These are phyloP conservation scores for Acleris sparsana DNA, from an alignment of 2,888 invertebrate species.

Conservation along the genomic window DNA sequence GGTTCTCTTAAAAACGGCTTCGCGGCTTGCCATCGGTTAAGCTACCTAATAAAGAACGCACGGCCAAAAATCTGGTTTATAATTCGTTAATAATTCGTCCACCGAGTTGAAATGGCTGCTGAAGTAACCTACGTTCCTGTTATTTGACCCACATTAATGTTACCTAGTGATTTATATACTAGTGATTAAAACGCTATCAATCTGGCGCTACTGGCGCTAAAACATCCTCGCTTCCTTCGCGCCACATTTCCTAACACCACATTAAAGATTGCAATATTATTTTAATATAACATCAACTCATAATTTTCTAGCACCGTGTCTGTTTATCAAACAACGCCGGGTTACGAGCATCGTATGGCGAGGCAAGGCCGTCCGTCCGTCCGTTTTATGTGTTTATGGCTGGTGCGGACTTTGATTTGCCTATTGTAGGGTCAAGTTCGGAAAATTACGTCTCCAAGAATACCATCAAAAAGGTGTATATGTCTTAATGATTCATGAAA, in stretches of 20 bases:
- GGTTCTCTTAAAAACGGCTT: too few relatives aligned
- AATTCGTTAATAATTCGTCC: too few relatives aligned
- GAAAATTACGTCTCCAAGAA: background rate
- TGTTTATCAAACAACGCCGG: slow-evolving; percentile 37
- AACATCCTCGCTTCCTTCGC: background rate
- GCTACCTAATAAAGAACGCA: too few relatives aligned
- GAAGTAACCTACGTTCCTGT: too few relatives aligned
- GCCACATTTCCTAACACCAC: background rate
- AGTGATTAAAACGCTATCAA: background rate
- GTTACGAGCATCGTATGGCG: slow-evolving; percentile 31
- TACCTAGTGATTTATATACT: too few relatives aligned
- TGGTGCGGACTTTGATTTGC: slow-evolving; percentile 20
- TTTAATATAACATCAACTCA: slow-evolving; percentile 36
- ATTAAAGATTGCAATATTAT: slow-evolving; percentile 30
- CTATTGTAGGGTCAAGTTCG: slow-evolving; percentile 30
- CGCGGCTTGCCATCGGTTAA: too few relatives aligned
- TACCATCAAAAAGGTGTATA: slow-evolving; percentile 4
- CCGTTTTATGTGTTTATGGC: slow-evolving; percentile 31
- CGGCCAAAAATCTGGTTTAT: too few relatives aligned
- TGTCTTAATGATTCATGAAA: background rate
- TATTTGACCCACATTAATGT: too few relatives aligned
- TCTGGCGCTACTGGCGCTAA: background rate
- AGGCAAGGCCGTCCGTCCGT: slow-evolving; percentile 36
- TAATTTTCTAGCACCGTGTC: slow-evolving; percentile 38
- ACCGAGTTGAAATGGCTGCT: too few relatives aligned